phyloP scores from a whole-genome alignment of 2,113 vertebrate genomes.

The Thamnaconus septentrionalis region DNA sequence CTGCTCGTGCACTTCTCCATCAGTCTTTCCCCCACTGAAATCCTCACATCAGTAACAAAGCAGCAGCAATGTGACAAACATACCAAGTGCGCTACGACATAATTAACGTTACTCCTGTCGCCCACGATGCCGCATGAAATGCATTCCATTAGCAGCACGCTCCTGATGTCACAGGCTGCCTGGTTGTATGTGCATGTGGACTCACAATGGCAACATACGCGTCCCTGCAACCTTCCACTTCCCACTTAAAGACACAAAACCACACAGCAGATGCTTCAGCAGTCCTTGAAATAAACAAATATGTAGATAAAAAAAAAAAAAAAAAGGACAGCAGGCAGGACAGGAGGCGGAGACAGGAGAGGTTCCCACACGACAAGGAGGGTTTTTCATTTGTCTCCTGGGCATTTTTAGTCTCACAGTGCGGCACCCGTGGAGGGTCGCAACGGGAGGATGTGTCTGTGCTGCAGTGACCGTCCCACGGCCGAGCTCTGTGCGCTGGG shows the following conservation, averaged over 20 bases:
- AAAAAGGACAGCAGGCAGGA: not conserved
- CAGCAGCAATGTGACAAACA: slow-evolving; percentile 38
- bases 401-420: slow-evolving; percentile 31
- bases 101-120: slow-evolving; percentile 10
- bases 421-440: slow-evolving; percentile 36
- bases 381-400: not conserved
- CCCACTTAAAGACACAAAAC: no score
- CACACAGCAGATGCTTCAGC: no score
- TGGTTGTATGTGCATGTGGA: slow-evolving; percentile 35
- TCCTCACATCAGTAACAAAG: no score
- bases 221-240: not conserved
- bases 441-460: not conserved
- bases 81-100: slow-evolving; percentile 10
- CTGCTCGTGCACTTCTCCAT: no score
- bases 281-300: no score
- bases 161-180: slow-evolving; percentile 40
- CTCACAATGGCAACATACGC: slow-evolving; percentile 25
- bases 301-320: not conserved
- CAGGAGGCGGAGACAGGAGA: not conserved
- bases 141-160: slow-evolving; percentile 36
- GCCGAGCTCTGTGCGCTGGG: slow-evolving; percentile 1
- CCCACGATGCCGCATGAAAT: slow-evolving; percentile 54
- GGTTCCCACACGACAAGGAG: not conserved
- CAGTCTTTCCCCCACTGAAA: no score
- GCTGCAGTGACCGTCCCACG: slow-evolving; percentile 65